Conservation (phyloP, 2,797 vertebrate genomes). For the Hyperoplus lanceolatus region DNA sequence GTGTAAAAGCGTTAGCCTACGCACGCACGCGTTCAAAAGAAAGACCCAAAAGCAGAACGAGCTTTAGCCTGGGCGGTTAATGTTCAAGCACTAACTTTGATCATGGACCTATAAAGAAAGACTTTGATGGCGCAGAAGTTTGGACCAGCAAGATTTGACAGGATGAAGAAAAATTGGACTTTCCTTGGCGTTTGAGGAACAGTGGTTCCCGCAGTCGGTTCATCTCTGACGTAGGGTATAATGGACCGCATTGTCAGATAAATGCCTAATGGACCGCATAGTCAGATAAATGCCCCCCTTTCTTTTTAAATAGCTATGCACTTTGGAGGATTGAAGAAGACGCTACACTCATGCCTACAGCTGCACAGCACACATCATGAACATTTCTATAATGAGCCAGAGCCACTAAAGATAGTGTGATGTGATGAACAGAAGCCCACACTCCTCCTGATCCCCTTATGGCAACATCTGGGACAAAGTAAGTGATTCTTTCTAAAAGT, state of each 20-base stretch:
- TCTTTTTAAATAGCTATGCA: neutral
- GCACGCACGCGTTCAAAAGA: neutral
- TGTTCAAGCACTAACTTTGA: neutral
- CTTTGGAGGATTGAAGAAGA: neutral
- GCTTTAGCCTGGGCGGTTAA: neutral
- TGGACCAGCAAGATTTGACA: neutral
- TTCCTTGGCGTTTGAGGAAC: neutral
- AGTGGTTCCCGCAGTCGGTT: constrained; percentile 8
- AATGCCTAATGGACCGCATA: constrained; percentile 32
- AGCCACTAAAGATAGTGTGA: constrained; percentile 36
- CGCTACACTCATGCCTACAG: constrained; percentile 15
- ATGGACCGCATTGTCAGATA: constrained; percentile 25
- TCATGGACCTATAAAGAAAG: too few species aligned
- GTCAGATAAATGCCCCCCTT: constrained; percentile 31
- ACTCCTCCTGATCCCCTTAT: constrained; percentile 14
- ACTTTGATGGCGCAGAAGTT: neutral
- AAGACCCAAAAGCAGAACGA: neutral
- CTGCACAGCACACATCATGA: constrained; percentile 34
- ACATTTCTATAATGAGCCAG: constrained; percentile 48
- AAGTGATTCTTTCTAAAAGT: constrained; percentile 8
- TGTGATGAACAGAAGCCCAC: constrained; percentile 15
- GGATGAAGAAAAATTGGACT: neutral
- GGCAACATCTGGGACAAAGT: constrained; percentile 9
- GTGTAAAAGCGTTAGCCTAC: too few species aligned
- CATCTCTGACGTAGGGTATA: neutral